A percentile compares a stretch with the other conserved stretches of the same genome.
Conservation (phyloP, 2,888 invertebrate species). For the Eupeodes latifasciatus region DNA sequence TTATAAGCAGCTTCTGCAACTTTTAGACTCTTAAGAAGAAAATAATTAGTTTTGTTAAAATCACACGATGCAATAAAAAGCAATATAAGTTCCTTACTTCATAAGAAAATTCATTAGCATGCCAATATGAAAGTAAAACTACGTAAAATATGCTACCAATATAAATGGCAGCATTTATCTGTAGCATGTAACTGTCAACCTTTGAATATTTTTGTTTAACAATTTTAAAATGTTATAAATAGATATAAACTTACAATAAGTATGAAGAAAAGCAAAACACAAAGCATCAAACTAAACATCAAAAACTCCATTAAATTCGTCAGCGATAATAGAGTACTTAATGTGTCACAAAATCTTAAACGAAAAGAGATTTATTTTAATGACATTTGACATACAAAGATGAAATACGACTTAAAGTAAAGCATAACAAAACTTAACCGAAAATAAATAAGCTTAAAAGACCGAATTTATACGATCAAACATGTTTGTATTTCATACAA, state of each 20-base stretch:
- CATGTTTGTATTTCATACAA: no score
- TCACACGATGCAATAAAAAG: not conserved
- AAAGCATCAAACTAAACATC: constrained; percentile 77
- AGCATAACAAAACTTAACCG: no score
- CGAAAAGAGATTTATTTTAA: not conserved
- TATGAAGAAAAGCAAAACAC: constrained; percentile 76
- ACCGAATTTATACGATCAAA: no score
- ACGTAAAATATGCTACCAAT: constrained; percentile 73
- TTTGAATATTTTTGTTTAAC: constrained; percentile 27
- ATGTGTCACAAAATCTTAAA: constrained; percentile 65
- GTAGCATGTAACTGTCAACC: constrained; percentile 66
- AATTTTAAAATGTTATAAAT: not conserved
- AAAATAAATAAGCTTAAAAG: no score
- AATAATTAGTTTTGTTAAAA: not conserved
- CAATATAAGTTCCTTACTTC: constrained; percentile 67
- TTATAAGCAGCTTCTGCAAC: constrained; percentile 77
- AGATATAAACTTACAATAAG: constrained; percentile 63
- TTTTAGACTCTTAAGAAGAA: constrained; percentile 70
- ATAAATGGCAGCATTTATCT: constrained; percentile 67
- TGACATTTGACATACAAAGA: no score
- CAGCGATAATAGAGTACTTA: constrained; percentile 76
- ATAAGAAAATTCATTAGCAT: constrained; percentile 77
- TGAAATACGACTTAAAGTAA: no score
- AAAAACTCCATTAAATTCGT: constrained; percentile 76
- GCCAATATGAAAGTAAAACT: constrained; percentile 77